These are phyloP conservation scores for Agrotis ipsilon DNA, from an alignment of 2,888 invertebrate species.

Conservation along the genomic window DNA sequence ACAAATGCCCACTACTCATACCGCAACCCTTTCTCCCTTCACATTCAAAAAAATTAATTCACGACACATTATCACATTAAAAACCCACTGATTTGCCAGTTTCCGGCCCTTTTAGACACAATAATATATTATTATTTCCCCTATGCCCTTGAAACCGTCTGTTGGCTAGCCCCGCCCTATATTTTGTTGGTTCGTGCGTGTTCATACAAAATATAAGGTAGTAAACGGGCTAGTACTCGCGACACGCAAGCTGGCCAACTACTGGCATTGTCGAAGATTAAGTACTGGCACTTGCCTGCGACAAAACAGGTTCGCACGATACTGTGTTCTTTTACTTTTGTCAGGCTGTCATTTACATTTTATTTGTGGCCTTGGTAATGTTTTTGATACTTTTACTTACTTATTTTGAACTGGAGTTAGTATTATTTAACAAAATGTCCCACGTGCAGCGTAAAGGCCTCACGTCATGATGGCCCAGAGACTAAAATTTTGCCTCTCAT, in stretches of 20 bases:
- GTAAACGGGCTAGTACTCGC: slow-evolving; percentile 54
- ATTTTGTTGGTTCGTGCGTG: slow-evolving; percentile 72
- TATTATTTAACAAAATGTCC: neutral
- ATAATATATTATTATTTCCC: slow-evolving; percentile 75
- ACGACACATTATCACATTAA: slow-evolving; percentile 63
- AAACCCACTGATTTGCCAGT: slow-evolving; percentile 67
- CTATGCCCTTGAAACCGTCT: slow-evolving; percentile 69
- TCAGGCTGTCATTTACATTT: slow-evolving; percentile 17
- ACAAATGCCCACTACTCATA: neutral
- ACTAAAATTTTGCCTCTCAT: no score
- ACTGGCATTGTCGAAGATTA: slow-evolving; percentile 70
- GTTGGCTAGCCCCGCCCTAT: slow-evolving; percentile 69
- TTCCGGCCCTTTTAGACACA: slow-evolving; percentile 68
- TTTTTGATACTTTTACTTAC: neutral
- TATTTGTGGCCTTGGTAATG: slow-evolving; percentile 1
- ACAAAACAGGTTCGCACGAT: slow-evolving; percentile 45
- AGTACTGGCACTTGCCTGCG: slow-evolving; percentile 66
- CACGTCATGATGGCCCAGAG: no score
- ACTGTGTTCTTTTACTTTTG: slow-evolving; percentile 5
- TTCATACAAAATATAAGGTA: slow-evolving; percentile 62
- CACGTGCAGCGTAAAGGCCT: no score
- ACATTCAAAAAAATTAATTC: slow-evolving; percentile 55
- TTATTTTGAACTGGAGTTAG: neutral
- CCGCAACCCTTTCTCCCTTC: slow-evolving; percentile 1
- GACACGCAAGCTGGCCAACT: slow-evolving; percentile 73